Evolutionary conservation across 2,888 invertebrate species (phyloP).

Genomic region (Lingula anatina): DNA sequence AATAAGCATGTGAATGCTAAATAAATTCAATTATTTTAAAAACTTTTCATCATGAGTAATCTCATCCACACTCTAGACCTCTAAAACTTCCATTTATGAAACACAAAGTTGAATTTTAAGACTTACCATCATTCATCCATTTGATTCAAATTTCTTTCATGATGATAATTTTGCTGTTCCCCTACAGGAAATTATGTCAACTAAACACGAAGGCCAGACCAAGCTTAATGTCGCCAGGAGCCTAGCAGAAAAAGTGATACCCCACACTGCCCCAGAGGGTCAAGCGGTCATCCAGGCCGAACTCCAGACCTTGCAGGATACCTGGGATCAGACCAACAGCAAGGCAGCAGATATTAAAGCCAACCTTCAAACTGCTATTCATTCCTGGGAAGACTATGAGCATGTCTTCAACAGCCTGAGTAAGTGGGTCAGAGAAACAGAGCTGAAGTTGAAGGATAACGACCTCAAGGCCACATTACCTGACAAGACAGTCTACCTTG

Average conservation of each 20-base stretch:
- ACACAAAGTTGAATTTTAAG: no score
- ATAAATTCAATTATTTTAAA: no score
- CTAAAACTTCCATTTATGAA: no score
- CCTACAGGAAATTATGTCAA: slow-evolving; percentile 35
- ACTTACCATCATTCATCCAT: no score
- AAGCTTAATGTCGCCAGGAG: slow-evolving; percentile 78
- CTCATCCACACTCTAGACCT: no score
- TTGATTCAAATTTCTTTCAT: no score
- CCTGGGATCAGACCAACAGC: slow-evolving; percentile 84
- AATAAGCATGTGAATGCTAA: no score
- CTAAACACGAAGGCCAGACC: slow-evolving; percentile 51
- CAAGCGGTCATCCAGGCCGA: slow-evolving; percentile 87
- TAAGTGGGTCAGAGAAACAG: slow-evolving; percentile 79
- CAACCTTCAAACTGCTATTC: slow-evolving; percentile 81
- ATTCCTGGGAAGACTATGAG: slow-evolving; percentile 69
- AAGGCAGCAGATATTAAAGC: slow-evolving; percentile 76
- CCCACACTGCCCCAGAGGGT: slow-evolving; percentile 89
- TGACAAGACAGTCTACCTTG: slow-evolving; percentile 73
- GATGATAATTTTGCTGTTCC: no score
- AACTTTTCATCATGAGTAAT: no score
- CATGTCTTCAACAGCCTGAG: slow-evolving; percentile 71
- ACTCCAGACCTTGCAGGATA: slow-evolving; percentile 67
- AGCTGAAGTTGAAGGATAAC: slow-evolving; percentile 78
- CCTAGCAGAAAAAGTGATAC: slow-evolving; percentile 82
- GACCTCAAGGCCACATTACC: slow-evolving; percentile 74